Evolutionary conservation across 30 jellyfish, hydroid and myxozoan species (phyloP).

Genomic region (Nemopilema nomurai): DNA sequence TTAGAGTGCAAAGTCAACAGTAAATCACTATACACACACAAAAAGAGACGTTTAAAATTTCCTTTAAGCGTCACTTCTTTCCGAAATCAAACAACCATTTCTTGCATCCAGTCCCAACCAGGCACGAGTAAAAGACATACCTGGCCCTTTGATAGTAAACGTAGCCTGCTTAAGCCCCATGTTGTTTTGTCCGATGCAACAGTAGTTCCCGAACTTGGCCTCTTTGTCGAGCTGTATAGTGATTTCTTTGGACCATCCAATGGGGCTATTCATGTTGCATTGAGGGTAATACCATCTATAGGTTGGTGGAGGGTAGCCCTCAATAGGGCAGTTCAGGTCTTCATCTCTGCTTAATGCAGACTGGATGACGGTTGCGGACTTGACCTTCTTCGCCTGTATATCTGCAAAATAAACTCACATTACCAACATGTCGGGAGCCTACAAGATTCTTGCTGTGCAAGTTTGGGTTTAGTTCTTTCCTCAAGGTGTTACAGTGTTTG

Average conservation of each 20-base stretch:
- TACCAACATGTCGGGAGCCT: no score
- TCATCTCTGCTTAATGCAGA: slow-evolving; percentile 12
- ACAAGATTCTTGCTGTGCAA: no score
- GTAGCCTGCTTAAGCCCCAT: slow-evolving; percentile 34
- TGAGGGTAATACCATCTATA: slow-evolving; percentile 10
- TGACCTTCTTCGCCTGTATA: slow-evolving; percentile 16
- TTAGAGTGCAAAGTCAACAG: no score
- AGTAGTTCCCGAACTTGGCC: slow-evolving; percentile 47
- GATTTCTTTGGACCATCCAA: slow-evolving; percentile 21
- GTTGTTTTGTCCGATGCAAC: slow-evolving; percentile 40
- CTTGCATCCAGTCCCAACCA: background rate
- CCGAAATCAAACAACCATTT: background rate
- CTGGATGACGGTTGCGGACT: background rate
- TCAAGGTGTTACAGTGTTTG: no score
- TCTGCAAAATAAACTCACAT: background rate
- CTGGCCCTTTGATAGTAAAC: slow-evolving; percentile 3
- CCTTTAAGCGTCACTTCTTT: no score
- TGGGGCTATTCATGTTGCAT: slow-evolving; percentile 7
- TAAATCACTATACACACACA: no score
- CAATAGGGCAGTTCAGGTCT: slow-evolving; percentile 53
- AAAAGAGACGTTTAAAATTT: no score
- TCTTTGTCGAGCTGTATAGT: slow-evolving; percentile 14
- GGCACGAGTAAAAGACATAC: background rate
- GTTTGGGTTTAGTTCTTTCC: no score
- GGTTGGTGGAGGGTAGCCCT: slow-evolving; percentile 41